These are phyloP conservation scores for Leptobrachium ailaonicum DNA, from an alignment of 2,113 vertebrate genomes.

Conservation along the genomic window DNA sequence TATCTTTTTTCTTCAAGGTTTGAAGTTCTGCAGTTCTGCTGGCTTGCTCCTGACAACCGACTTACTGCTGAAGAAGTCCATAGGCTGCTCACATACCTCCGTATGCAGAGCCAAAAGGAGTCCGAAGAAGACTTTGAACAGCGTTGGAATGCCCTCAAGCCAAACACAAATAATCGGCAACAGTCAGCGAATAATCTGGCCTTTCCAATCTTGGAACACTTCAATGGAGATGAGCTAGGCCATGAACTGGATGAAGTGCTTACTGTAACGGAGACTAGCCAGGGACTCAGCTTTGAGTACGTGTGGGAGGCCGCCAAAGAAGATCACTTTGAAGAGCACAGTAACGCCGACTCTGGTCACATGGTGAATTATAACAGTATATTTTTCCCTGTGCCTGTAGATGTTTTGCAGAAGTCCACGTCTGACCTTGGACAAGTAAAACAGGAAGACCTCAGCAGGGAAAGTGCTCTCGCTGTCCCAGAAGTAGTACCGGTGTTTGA, in stretches of 20 bases:
- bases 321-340: slow-evolving; percentile 82
- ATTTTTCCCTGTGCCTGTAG: slow-evolving; percentile 86
- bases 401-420: slow-evolving; percentile 81
- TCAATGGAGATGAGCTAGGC: slow-evolving; percentile 78
- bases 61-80: slow-evolving; percentile 92
- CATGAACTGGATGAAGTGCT: slow-evolving; percentile 93
- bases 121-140: slow-evolving; percentile 89
- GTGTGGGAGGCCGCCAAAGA: slow-evolving; percentile 95
- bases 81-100: slow-evolving; percentile 87
- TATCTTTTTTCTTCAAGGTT: slow-evolving; percentile 72
- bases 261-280: slow-evolving; percentile 93
- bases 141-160: slow-evolving; percentile 92
- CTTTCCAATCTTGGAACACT: slow-evolving; percentile 92
- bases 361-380: slow-evolving; percentile 86
- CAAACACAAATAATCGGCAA: slow-evolving; percentile 76
- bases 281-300: slow-evolving; percentile 94
- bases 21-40: slow-evolving; percentile 94
- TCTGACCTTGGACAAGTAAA: slow-evolving; percentile 67
- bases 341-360: slow-evolving; percentile 71
- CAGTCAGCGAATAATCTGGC: slow-evolving; percentile 77
- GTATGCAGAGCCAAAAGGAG: slow-evolving; percentile 93
- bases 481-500: slow-evolving; percentile 91
- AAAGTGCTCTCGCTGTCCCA: slow-evolving; percentile 64
- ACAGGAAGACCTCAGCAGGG: slow-evolving; percentile 62
- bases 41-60: slow-evolving; percentile 86